These are phyloP conservation scores for Drosophila sordidula DNA, from an alignment of 2,888 invertebrate genomes.

Conservation along the genomic window DNA sequence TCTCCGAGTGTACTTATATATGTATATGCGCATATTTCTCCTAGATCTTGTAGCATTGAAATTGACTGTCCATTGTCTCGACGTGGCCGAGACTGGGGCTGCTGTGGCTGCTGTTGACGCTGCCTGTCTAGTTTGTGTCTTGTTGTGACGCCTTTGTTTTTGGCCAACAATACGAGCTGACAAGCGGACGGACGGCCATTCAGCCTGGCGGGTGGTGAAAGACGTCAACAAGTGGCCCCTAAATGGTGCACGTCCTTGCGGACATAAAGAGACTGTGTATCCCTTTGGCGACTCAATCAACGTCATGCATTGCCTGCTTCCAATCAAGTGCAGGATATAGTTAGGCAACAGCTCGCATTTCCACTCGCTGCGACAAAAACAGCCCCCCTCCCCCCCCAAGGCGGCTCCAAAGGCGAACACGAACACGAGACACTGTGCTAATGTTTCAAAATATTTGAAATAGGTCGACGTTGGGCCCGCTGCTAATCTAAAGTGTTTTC, in stretches of 20 bases:
- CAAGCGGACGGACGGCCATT: conserved; percentile 31
- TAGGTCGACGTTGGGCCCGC: conserved; percentile 60
- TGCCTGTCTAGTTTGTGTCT: conserved; percentile 65
- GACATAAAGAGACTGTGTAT: conserved; percentile 25
- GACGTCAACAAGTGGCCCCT: conserved; percentile 57
- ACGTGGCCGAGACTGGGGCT: conserved; percentile 19
- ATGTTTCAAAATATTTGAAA: conserved; percentile 50
- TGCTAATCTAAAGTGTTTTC: conserved; percentile 71
- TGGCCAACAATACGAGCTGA: conserved; percentile 57
- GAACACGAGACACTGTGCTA: conserved; percentile 11
- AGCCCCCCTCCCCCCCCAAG: not conserved
- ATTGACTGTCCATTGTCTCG: conserved; percentile 26
- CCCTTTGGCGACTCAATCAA: conserved; percentile 72
- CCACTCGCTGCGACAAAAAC: conserved; percentile 21
- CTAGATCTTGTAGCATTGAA: conserved; percentile 22
- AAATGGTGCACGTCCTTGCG: conserved; percentile 51
- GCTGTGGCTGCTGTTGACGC: conserved; percentile 25
- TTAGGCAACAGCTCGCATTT: conserved; percentile 28
- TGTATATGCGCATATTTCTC: not conserved
- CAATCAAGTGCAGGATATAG: conserved; percentile 59
- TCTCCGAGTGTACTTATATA: not conserved
- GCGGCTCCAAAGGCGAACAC: not conserved
- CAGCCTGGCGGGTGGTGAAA: conserved; percentile 8
- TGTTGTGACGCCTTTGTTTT: conserved; percentile 75
- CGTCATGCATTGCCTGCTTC: conserved; percentile 54